A percentile compares a stretch with the other conserved stretches of the same genome.
Conservation (phyloP, 53 echinoderm and acorn worm species). For the Temnopleurus reevesii region DNA sequence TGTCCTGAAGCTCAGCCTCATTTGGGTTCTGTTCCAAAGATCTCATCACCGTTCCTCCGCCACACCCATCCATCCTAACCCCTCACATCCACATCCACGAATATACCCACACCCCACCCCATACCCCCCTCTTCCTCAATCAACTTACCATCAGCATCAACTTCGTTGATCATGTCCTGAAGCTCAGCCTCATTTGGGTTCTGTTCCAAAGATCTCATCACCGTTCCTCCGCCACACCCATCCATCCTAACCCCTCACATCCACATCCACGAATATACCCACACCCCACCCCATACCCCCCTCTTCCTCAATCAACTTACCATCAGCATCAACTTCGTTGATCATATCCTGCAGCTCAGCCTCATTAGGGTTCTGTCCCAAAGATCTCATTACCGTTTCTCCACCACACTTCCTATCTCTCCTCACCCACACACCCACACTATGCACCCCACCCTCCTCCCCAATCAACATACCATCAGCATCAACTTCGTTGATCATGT, state of each 20-base stretch:
- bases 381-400: conserved; percentile 49
- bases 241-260: too few relatives aligned
- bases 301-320: background rate
- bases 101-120: too few relatives aligned
- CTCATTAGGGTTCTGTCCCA: conserved; percentile 97
- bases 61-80: too few relatives aligned
- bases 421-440: too few relatives aligned
- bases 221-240: too few relatives aligned
- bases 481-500: conserved; percentile 95
- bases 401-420: too few relatives aligned
- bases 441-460: background rate
- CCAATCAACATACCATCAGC: conserved; percentile 7
- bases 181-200: conserved; percentile 93
- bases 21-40: too few relatives aligned
- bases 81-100: too few relatives aligned
- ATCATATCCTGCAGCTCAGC: conserved; percentile 98
- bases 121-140: too few relatives aligned
- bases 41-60: too few relatives aligned
- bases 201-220: conserved; percentile 94
- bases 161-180: conserved; percentile 96
- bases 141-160: conserved; percentile 82
- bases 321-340: conserved; percentile 8
- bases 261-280: background rate
- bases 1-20: too few relatives aligned
- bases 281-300: too few relatives aligned